A percentile compares a stretch with the other conserved stretches of the same genome.
phyloP scores from a whole-genome alignment of 35 echinoderm and acorn worm genomes.

The Acanthaster planci region DNA sequence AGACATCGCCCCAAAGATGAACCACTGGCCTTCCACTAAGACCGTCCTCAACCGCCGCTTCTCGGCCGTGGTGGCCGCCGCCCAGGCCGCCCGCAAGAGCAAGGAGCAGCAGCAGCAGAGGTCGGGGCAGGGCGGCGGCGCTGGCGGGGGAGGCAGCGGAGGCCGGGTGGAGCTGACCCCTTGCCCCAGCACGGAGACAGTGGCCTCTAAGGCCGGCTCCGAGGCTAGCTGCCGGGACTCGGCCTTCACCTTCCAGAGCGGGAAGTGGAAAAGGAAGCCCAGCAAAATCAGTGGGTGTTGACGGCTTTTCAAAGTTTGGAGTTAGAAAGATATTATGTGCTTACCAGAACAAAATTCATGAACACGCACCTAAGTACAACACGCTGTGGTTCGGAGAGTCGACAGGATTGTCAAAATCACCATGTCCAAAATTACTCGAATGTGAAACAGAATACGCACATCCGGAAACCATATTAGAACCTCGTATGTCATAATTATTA shows the following conservation, averaged over 20 bases:
- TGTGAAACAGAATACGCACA: too few species aligned
- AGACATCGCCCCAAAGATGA: constrained; percentile 26
- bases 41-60: neutral
- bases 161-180: constrained; percentile 81
- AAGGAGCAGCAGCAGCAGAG: neutral
- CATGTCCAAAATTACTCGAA: too few species aligned
- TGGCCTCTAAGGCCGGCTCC: neutral
- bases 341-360: too few species aligned
- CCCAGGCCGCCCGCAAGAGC: constrained; percentile 42
- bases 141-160: constrained; percentile 15
- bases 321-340: too few species aligned
- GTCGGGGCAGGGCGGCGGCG: constrained; percentile 7
- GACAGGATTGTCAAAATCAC: too few species aligned
- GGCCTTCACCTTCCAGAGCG: neutral
- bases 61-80: constrained; percentile 49
- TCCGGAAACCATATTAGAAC: too few species aligned
- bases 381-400: too few species aligned
- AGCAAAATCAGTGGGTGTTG: constrained; percentile 14
- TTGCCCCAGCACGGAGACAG: constrained; percentile 69
- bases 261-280: constrained; percentile 22
- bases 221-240: neutral
- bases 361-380: too few species aligned
- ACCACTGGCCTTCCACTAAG: neutral
- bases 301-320: neutral
- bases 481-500: too few species aligned